Evolutionary conservation across 2,113 vertebrate genomes (phyloP).

Genomic region (Dolichallabes microphthalmus): DNA sequence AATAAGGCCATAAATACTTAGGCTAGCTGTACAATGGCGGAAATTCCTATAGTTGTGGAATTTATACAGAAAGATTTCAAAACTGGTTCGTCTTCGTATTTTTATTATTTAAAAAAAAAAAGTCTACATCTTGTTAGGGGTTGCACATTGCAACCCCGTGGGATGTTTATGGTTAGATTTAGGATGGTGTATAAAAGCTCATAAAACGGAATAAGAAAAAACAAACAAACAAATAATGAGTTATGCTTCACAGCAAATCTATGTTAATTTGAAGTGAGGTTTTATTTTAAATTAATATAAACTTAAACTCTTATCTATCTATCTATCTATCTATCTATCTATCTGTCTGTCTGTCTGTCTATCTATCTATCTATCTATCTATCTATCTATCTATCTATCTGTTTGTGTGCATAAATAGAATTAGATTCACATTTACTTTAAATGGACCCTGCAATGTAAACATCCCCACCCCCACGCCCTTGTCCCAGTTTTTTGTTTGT

Average conservation of each 20-base stretch:
- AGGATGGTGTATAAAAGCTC: not conserved
- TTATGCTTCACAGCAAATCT: not conserved
- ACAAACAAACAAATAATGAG: not conserved
- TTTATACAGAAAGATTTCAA: not conserved
- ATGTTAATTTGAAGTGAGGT: not conserved
- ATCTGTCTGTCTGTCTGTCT: not conserved
- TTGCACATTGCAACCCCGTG: not conserved
- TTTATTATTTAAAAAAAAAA: not conserved
- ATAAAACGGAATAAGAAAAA: not conserved
- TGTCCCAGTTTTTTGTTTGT: too few species aligned
- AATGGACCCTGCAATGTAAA: not conserved
- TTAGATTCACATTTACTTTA: not conserved
- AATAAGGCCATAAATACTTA: not conserved
- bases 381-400: not conserved
- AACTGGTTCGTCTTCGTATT: not conserved
- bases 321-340: not conserved
- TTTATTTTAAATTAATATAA: not conserved
- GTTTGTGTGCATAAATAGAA: not conserved
- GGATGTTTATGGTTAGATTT: not conserved
- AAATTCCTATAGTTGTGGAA: conserved; percentile 1
- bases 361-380: not conserved
- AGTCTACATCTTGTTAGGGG: not conserved
- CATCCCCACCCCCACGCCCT: not conserved
- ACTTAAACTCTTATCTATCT: not conserved
- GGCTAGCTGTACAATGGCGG: not conserved